Base-by-base conservation (phyloP, 2,888 invertebrate genomes). In the Agrotis exclamationis region DNA sequence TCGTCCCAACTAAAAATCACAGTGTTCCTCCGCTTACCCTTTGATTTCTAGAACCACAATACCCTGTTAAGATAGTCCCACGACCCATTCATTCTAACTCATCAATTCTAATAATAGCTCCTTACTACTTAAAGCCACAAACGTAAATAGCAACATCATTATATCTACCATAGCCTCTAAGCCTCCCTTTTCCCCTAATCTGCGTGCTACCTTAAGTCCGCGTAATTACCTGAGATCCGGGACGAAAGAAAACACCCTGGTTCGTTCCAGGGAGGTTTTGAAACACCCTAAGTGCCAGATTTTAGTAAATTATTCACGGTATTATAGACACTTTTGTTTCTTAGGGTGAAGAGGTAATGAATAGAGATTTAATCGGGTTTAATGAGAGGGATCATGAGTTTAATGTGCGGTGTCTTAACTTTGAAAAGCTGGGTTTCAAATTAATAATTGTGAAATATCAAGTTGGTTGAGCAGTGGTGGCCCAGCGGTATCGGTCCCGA, bases 151-250 rank as follows among this genome's bases (percentile, higher is more conserved):
- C 51, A 14, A 63, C 63, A 51, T 63, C 59, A 66, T 78, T 63
- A 76, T 51, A 56, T 44, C 56, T 50, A 18, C 45, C 24, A 67
- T 60, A 66, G 47, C 44, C 58, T 39, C 18, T 77, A 70, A 66
- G 47, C 44, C 45, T 45, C 24, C 24, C 24, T 45, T 45, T 63
- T 20, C 53, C 83, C 84, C 84, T 91, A 93, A 93, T 91, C 91
- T 89, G 78, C 71, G 84, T 75, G 84, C 85, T 88, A 87, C 88
- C 90, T 89, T 93, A 93, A 93, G 91, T 88, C 90, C 87, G 86
- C 89, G 92, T 93, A 93, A 93, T 93, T 93, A 92, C 91, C 91
- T 91, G 84, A 82, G 83, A 87, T 88, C 88, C 84, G 80, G 85
- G 80, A 71, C 83, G 83, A 93, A 94, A 93, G 93, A 94, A 93